Evolutionary conservation across 2,888 invertebrate genomes (phyloP).

Genomic region (Drosophila birchii): DNA sequence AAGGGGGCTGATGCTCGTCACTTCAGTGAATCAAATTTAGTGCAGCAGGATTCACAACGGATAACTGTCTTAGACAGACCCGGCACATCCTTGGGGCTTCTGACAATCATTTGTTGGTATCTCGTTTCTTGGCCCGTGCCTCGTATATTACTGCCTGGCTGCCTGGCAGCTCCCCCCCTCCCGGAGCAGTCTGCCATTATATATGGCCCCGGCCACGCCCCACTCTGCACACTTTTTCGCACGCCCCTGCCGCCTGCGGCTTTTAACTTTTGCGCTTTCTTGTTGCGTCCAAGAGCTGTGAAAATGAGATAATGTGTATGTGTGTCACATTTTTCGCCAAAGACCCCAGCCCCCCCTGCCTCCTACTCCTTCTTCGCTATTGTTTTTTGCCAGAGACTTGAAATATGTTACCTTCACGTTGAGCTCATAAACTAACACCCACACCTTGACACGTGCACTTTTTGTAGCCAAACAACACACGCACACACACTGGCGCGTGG

Average conservation of each 20-base stretch:
- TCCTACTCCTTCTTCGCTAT: slow-evolving; percentile 52
- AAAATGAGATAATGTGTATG: slow-evolving; percentile 81
- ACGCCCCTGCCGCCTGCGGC: slow-evolving; percentile 47
- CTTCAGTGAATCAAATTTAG: slow-evolving; percentile 70
- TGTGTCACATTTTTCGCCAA: slow-evolving; percentile 66
- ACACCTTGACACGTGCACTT: slow-evolving; percentile 80
- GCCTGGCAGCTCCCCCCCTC: slow-evolving; percentile 4
- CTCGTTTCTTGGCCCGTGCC: slow-evolving; percentile 41
- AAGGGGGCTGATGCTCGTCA: slow-evolving; percentile 33
- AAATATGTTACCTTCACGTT: slow-evolving; percentile 81
- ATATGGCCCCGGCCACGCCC: slow-evolving; percentile 41
- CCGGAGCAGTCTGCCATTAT: slow-evolving; percentile 15
- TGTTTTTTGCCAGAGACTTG: slow-evolving; percentile 75
- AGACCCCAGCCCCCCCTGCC: not conserved
- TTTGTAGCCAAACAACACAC: slow-evolving; percentile 60
- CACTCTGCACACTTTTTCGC: slow-evolving; percentile 10
- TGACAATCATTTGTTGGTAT: slow-evolving; percentile 64
- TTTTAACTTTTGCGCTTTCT: slow-evolving; percentile 73
- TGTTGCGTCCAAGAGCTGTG: slow-evolving; percentile 67
- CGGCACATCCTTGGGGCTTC: slow-evolving; percentile 27
- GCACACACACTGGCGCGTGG: slow-evolving; percentile 17
- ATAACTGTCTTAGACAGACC: slow-evolving; percentile 34
- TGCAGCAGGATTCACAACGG: slow-evolving; percentile 39
- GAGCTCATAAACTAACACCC: slow-evolving; percentile 82
- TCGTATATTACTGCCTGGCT: slow-evolving; percentile 42